These are phyloP conservation scores for Lepidochrysops patricia DNA, from an alignment of 2,888 invertebrate genomes.

Conservation along the genomic window DNA sequence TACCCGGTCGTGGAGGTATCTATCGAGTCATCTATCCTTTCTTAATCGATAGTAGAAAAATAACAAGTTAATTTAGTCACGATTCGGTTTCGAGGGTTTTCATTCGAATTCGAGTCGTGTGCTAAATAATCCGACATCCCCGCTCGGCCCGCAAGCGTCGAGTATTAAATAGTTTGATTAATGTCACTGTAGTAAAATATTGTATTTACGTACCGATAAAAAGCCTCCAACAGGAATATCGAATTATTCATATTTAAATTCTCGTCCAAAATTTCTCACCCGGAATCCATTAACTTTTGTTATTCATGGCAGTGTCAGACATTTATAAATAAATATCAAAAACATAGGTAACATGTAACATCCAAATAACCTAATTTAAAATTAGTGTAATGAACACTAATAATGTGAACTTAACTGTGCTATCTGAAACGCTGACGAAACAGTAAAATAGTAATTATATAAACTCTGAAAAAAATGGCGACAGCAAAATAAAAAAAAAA, in stretches of 20 bases:
- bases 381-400: background rate
- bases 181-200: background rate
- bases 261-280: background rate
- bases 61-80: slow-evolving; percentile 46
- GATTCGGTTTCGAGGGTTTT: slow-evolving; percentile 21
- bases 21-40: slow-evolving; percentile 27
- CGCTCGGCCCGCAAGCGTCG: background rate
- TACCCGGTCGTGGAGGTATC: slow-evolving; percentile 35
- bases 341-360: background rate
- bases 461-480: too few relatives aligned
- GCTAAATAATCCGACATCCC: background rate
- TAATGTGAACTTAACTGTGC: background rate
- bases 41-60: slow-evolving; percentile 48
- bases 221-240: background rate
- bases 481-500: too few relatives aligned
- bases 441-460: background rate
- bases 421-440: background rate
- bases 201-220: slow-evolving; percentile 1
- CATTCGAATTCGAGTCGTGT: background rate
- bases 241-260: background rate
- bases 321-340: slow-evolving; percentile 12
- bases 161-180: background rate
- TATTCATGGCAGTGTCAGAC: slow-evolving; percentile 8
- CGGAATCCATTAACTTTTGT: background rate
- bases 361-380: background rate